Percentiles rank a stretch among this genome's conserved stretches.
Evolutionary conservation across 2,113 vertebrate genomes (phyloP).

Genomic region (Propithecus coquereli): DNA sequence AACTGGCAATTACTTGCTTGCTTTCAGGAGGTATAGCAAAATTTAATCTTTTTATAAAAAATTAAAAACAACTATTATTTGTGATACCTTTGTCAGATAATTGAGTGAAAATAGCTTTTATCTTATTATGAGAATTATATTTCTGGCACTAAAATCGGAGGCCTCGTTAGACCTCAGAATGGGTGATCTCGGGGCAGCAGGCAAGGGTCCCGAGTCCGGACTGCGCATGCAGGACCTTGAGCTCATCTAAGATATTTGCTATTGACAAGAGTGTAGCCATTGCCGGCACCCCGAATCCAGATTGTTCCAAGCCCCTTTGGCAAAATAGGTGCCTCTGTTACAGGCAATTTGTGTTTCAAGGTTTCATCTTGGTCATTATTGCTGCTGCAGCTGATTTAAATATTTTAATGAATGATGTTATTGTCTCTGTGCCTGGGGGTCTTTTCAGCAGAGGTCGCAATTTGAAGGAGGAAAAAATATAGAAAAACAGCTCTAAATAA

Average conservation of each 20-base stretch:
- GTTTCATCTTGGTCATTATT: conserved; percentile 65
- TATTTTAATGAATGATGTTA: conserved; percentile 77
- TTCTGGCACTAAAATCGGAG: background rate
- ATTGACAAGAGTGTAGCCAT: background rate
- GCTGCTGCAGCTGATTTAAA: conserved; percentile 67
- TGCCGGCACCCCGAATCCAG: conserved; percentile 35
- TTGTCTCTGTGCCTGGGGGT: conserved; percentile 68
- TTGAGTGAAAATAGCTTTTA: background rate
- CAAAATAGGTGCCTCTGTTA: conserved; percentile 65
- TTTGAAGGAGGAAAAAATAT: conserved; percentile 44
- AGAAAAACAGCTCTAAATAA: conserved; percentile 56
- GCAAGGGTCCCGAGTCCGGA: background rate
- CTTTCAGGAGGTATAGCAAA: background rate
- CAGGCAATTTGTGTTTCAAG: conserved; percentile 58
- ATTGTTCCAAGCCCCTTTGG: conserved; percentile 61
- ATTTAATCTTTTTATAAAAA: background rate
- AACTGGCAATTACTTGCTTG: background rate
- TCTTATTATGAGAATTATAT: background rate
- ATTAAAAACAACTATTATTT: conserved; percentile 14
- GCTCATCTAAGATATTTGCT: background rate
- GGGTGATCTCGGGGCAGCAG: background rate
- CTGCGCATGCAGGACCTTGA: background rate
- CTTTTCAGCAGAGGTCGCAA: conserved; percentile 60
- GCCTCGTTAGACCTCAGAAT: background rate
- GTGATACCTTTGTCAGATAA: conserved; percentile 22